phyloP scores from a whole-genome alignment of 2,888 invertebrate species.

The Lasioglossum lativentre region DNA sequence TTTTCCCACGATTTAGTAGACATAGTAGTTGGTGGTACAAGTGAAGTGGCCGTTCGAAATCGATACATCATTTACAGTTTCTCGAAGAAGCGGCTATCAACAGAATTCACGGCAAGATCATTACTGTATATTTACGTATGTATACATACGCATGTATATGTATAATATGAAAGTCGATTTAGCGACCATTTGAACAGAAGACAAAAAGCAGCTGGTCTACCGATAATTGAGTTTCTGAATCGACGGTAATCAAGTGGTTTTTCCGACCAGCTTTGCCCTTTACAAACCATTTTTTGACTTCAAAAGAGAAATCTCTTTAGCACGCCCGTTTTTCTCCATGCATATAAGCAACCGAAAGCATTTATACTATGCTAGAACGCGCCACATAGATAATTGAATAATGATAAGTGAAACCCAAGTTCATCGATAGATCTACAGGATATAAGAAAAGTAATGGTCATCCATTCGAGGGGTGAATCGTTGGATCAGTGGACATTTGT shows the following conservation, averaged over 20 bases:
- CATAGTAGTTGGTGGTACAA: background rate
- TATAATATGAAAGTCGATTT: background rate
- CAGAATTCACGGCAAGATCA: no score
- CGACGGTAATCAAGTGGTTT: constrained; percentile 36
- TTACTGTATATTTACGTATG: no score
- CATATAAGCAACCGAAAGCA: background rate
- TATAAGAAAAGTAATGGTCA: no score
- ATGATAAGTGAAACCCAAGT: no score
- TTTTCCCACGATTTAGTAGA: background rate
- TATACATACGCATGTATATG: background rate
- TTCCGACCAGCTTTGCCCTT: constrained; percentile 17
- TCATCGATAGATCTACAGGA: no score
- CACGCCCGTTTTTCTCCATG: constrained; percentile 19
- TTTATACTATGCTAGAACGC: background rate
- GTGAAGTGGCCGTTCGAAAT: background rate
- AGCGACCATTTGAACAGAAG: background rate
- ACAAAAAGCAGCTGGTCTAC: background rate
- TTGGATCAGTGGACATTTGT: no score
- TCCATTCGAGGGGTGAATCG: no score
- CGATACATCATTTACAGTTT: background rate
- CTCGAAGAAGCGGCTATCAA: no score
- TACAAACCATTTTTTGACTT: constrained; percentile 21
- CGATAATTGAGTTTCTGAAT: constrained; percentile 34
- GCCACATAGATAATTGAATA: no score
- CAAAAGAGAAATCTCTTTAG: constrained; percentile 44